Evolutionary conservation across 2,888 invertebrate genomes (phyloP), one percentile per base, ranked within the genome.

Genomic region (Hybos culiciformis): DNA sequence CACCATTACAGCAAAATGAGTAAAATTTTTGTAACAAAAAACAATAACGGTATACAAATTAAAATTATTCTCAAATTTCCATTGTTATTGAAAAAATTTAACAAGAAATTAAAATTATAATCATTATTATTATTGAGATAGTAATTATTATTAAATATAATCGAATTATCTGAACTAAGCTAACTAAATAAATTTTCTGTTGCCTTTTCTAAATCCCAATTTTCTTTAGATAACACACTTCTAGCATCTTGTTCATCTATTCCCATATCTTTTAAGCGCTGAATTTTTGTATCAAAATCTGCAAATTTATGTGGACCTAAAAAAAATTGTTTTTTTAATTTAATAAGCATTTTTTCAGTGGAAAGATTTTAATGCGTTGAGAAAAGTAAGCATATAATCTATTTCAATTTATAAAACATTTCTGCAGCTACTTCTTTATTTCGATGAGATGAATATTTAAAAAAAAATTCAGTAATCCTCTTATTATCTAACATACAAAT

Each of bases 161-260:
- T n/a, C n/a, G n/a, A 23, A 36, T 33, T 9, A 29, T 39, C 33
- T 37, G 23, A 43, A 45, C 46, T 46, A 54, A 66, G 64, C 77
- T 83, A 84, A 77, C 82, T 83, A 68, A 87, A 81, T 55, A 87
- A 71, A 61, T 80, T 79, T 67, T 94, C 93, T 41, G 91, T 91
- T 51, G 96, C 93, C 61, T 83, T 74, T 68, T 88, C 87, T 57
- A 93, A 69, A 60, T 91, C 84, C 94, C 94, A 96, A 64, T 90
- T 83, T 63, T 82, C 84, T 36, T 88, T 83, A 41, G 93, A 93
- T 41, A 96, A 73, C 23, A 93, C 92, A 37, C 86, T 87, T 51
- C 90, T 71, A 21, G 92, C 91, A 62, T 81, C 79, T 56, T 88
- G 81, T 65, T 86, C 88, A 53, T 86, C 85, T 42, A 97, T 78